Evolutionary conservation across 2,113 vertebrate species (phyloP), one percentile per base, ranked within the genome.

Genomic region (Myxocyprinus asiaticus): DNA sequence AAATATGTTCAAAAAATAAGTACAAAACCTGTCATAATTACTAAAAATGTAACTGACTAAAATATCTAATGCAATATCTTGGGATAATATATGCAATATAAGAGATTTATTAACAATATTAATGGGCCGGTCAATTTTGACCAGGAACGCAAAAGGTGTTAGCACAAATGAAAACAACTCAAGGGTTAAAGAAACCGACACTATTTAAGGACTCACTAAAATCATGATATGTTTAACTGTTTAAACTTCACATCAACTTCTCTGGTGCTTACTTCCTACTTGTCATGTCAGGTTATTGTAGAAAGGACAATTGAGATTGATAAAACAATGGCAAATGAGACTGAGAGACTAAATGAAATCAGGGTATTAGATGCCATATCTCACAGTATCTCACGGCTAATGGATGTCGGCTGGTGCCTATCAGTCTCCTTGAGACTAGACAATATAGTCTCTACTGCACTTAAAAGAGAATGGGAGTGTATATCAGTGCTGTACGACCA

Each of bases 281-380:
- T 43, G 62, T n/a, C 47, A 53, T 65, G 73, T 65, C 22, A 14
- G 12, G 61, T 76, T 53, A 12, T 53, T 76, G 17, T 53, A 53
- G 22, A 76, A 76, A 65, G 73, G 48, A 17, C 61, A 76, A 64
- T 65, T 44, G 47, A n/a, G 73, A 65, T 53, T 76, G 73, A 65
- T 76, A 63, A 75, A 63, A 33, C 4, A 17, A 51, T 51, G 14
- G 6, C 44, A 50, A 76, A 76, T 73, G 61, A 45, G 17, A 51
- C 59, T 62, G 10, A 65, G 59, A 65, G 78, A 42, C 61, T 79
- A 72, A 65, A 63, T 44, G 48, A 79, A 79, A 65, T 56, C 68
- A 45, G 61, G 68, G 8, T 71, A 65, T 75, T 75, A 75, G 55
- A 61, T 61, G 56, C 45, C 3, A 62, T 47, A 76, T 64, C 73